Evolutionary conservation across 2,888 invertebrate species (phyloP).

Genomic region (Dione vanillae): DNA sequence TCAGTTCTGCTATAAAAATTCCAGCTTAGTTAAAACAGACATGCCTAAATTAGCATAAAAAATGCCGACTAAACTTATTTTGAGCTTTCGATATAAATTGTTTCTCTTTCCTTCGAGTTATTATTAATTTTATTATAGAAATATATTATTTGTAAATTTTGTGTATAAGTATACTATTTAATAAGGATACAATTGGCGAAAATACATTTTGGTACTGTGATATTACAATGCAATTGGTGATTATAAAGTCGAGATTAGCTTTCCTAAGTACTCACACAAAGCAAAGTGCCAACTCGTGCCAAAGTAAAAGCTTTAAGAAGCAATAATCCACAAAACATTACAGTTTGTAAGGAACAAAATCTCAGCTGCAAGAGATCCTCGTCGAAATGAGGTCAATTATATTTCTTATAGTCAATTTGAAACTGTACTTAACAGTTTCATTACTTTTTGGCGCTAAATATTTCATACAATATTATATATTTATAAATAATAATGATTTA

Average conservation of each 20-base stretch:
- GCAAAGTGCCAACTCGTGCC: slow-evolving; percentile 20
- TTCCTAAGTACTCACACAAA: slow-evolving; percentile 16
- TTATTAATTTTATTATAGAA: not conserved
- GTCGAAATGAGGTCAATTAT: slow-evolving; percentile 18
- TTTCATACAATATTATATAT: slow-evolving; percentile 1
- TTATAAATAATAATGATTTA: not conserved
- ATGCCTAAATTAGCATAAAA: slow-evolving; percentile 20
- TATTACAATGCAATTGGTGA: slow-evolving; percentile 16
- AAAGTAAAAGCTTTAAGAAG: slow-evolving; percentile 25
- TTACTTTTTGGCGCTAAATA: slow-evolving; percentile 13
- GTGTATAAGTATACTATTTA: not conserved
- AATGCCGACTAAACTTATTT: slow-evolving; percentile 9
- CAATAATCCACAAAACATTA: slow-evolving; percentile 29
- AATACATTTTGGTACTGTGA: not conserved
- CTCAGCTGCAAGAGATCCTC: slow-evolving; percentile 25
- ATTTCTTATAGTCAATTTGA: slow-evolving; percentile 21
- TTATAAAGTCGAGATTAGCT: slow-evolving; percentile 23
- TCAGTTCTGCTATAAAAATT: slow-evolving; percentile 17
- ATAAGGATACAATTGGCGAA: not conserved
- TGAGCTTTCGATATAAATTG: not conserved
- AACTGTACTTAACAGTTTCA: slow-evolving; percentile 13
- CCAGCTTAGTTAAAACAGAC: slow-evolving; percentile 13
- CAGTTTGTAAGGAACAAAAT: slow-evolving; percentile 27
- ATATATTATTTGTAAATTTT: too few relatives aligned
- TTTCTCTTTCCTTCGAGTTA: not conserved